Evolutionary conservation across 2,888 invertebrate genomes (phyloP).

Genomic region (Tinea semifulvella): DNA sequence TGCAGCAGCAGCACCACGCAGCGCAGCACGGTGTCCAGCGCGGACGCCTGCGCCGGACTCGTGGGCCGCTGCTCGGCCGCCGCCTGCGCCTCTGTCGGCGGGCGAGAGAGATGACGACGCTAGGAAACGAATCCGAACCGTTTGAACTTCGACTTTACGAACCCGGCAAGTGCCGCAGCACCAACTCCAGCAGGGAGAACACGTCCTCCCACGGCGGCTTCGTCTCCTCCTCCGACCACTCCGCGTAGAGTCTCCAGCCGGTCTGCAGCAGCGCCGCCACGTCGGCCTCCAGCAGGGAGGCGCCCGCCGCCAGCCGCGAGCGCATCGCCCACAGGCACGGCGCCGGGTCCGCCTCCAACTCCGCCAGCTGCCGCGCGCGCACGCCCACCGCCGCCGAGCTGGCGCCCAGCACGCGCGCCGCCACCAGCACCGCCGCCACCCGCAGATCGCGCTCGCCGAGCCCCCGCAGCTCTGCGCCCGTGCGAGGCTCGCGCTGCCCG

Average conservation of each 20-base stretch:
- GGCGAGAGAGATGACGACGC: slow-evolving; percentile 26
- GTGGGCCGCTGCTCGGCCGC: slow-evolving; percentile 78
- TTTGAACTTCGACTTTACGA: slow-evolving; percentile 87
- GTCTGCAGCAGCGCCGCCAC: slow-evolving; percentile 72
- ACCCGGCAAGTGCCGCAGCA: slow-evolving; percentile 93
- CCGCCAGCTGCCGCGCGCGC: slow-evolving; percentile 15
- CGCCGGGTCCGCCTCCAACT: not conserved
- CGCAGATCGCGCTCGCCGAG: slow-evolving; percentile 66
- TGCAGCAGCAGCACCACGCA: slow-evolving; percentile 65
- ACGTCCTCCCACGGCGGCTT: slow-evolving; percentile 74
- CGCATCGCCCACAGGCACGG: slow-evolving; percentile 91
- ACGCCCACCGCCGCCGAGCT: slow-evolving; percentile 2
- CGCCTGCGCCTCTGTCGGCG: slow-evolving; percentile 79
- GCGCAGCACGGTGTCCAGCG: slow-evolving; percentile 31
- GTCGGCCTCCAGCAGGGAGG: slow-evolving; percentile 95
- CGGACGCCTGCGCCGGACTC: slow-evolving; percentile 36
- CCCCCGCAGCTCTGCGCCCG: slow-evolving; percentile 44
- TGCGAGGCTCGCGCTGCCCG: not conserved
- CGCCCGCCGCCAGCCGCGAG: slow-evolving; percentile 92
- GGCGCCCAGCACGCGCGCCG: slow-evolving; percentile 70
- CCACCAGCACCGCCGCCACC: slow-evolving; percentile 50
- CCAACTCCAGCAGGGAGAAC: slow-evolving; percentile 87
- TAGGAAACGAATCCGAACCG: slow-evolving; percentile 78
- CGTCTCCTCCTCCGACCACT: slow-evolving; percentile 84
- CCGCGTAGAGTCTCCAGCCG: slow-evolving; percentile 72